A percentile compares a stretch with the other conserved stretches of the same genome.
These are phyloP conservation scores for Protomyctophum bolini DNA, from an alignment of 2,113 vertebrate genomes.

Conservation along the genomic window DNA sequence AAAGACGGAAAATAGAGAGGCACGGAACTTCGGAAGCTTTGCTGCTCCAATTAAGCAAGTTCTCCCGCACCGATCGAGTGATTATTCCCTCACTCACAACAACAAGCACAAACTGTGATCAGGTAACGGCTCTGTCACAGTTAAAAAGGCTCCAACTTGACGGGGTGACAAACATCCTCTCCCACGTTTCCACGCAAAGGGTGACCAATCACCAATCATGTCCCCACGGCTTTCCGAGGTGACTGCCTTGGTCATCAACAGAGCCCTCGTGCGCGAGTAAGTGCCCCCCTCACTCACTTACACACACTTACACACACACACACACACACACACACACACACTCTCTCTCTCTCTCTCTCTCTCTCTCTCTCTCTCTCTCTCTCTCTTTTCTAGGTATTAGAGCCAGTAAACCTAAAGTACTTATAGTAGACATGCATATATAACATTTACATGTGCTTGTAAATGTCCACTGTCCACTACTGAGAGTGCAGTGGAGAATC, in stretches of 20 bases:
- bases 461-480: no score
- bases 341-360: no score
- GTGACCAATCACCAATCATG: conserved; percentile 73
- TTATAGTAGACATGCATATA: no score
- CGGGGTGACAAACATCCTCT: conserved; percentile 18
- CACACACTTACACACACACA: background rate
- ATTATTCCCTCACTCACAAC: no score
- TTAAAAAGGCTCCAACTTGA: conserved; percentile 47
- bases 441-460: no score
- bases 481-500: no score
- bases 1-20: background rate
- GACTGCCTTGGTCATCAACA: background rate
- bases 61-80: no score
- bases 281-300: conserved; percentile 12
- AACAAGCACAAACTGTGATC: conserved; percentile 3
- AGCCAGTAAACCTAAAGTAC: no score
- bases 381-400: no score
- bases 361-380: no score
- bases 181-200: conserved; percentile 13
- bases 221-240: conserved; percentile 12
- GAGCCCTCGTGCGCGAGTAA: conserved; percentile 7
- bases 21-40: no score
- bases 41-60: no score
- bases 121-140: conserved; percentile 4
- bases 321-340: background rate